Base-by-base conservation (phyloP, 1,140 invertebrate species). In the Drosophila chauvacae region DNA sequence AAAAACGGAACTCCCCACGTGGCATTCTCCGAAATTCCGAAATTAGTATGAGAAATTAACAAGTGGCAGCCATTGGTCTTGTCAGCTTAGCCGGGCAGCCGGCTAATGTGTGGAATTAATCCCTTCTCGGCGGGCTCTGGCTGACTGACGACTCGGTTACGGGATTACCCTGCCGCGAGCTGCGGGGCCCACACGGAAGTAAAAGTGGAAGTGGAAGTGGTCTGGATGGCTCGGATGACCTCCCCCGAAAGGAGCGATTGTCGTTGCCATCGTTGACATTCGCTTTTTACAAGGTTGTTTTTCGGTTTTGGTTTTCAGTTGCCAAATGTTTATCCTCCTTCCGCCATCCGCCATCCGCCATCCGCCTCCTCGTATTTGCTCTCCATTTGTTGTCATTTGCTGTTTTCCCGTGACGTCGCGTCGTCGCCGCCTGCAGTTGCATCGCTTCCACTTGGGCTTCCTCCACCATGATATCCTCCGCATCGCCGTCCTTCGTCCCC, bases 31-130 rank as follows among this genome's bases (percentile, higher is more conserved):
- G 47, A 78, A 83, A 71, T 75, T 18, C 7, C 48, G 47, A 78
- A 83, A 71, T 75, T 79, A 66, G 84, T 87, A 86, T 86, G 84
- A 71, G 80, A 87, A 79, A 80, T 88, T 88, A 87, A 90, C 83
- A 87, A 87, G 84, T 87, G 83, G 59, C 73, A 20, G 55, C 80
- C 84, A 87, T 87, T 90, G 83, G 83, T 88, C 85, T 88, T 87
- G 83, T 87, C 84, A 65, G 84, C 83, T 87, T 87, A 88, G 16
- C 26, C 39, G 35, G 20, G 60, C 61, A 64, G 48, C 42, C 45
- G 66, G 75, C 75, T 86, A 87, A 87, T 82, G 75, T 77, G 76
- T 80, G 77, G 64, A 71, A 66, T 73, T 84, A 88, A 87, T 88
- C 83, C 80, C 72, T 14, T 45, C 45, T 70, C 47, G 47, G 42